Conservation (phyloP, 2,113 vertebrate genomes). For the Indicator maculatus region DNA sequence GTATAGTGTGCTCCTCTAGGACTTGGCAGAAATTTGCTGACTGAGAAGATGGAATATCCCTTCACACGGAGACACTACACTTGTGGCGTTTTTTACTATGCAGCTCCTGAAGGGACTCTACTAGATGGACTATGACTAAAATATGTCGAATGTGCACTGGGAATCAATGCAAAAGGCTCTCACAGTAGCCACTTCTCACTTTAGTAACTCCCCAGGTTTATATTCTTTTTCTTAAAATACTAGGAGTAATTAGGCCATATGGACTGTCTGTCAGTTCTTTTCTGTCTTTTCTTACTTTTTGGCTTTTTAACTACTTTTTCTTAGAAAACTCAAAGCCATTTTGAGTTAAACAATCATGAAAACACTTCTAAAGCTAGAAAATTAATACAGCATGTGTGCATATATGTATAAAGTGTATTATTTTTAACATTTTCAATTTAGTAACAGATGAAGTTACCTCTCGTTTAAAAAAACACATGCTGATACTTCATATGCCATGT, state of each 20-base stretch:
- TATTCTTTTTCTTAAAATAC: conserved; percentile 61
- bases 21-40: neutral
- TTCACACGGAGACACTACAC: neutral
- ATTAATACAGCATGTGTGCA: conserved; percentile 33
- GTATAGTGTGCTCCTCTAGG: neutral
- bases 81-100: neutral
- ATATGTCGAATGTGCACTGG: neutral
- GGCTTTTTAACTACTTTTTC: neutral
- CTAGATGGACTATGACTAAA: neutral
- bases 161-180: neutral
- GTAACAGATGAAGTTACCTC: conserved; percentile 25
- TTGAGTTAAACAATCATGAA: conserved; percentile 73
- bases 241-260: conserved; percentile 74
- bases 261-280: conserved; percentile 61
- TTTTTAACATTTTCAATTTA: conserved; percentile 46
- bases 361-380: conserved; percentile 69
- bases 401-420: conserved; percentile 18
- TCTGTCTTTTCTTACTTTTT: neutral
- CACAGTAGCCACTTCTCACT: conserved; percentile 26
- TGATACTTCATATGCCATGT: neutral
- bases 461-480: neutral
- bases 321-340: conserved; percentile 60
- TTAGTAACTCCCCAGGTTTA: conserved; percentile 64
- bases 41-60: neutral
- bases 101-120: neutral